Percentiles rank a stretch among this genome's conserved stretches.
Evolutionary conservation across 2,888 invertebrate genomes (phyloP).

Genomic region (Suillia variegata): DNA sequence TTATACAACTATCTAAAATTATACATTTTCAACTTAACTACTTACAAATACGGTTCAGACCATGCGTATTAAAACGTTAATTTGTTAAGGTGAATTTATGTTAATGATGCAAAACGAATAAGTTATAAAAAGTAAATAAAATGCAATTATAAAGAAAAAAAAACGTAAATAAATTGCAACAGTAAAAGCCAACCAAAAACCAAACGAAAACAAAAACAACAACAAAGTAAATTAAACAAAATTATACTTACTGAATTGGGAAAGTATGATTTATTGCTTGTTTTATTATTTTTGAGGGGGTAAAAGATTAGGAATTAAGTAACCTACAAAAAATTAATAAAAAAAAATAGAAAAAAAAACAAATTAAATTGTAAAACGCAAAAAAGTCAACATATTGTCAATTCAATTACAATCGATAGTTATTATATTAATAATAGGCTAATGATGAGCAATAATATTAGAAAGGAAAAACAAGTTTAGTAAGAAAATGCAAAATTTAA

Average conservation of each 20-base stretch:
- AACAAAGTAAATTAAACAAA: conserved; percentile 24
- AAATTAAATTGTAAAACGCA: conserved; percentile 38
- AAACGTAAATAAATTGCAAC: too few species aligned
- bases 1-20: too few species aligned
- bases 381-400: conserved; percentile 28
- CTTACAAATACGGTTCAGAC: too few species aligned
- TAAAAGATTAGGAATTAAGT: conserved; percentile 59
- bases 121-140: too few species aligned
- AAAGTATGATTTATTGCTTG: conserved; percentile 31
- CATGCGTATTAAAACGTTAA: too few species aligned
- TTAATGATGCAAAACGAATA: too few species aligned
- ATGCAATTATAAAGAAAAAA: too few species aligned
- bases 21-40: too few species aligned
- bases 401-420: conserved; percentile 27
- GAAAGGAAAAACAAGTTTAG: conserved; percentile 5
- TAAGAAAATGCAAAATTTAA: too few species aligned
- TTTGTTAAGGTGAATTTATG: too few species aligned
- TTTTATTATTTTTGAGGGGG: conserved; percentile 24
- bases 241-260: conserved; percentile 36
- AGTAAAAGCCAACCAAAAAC: not conserved
- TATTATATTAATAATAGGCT: too few species aligned
- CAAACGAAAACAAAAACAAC: not conserved
- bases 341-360: conserved; percentile 47
- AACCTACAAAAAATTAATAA: conserved; percentile 62
- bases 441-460: not conserved